Evolutionary conservation across 2,113 vertebrate genomes (phyloP).

Genomic region (Struthidea cinerea): DNA sequence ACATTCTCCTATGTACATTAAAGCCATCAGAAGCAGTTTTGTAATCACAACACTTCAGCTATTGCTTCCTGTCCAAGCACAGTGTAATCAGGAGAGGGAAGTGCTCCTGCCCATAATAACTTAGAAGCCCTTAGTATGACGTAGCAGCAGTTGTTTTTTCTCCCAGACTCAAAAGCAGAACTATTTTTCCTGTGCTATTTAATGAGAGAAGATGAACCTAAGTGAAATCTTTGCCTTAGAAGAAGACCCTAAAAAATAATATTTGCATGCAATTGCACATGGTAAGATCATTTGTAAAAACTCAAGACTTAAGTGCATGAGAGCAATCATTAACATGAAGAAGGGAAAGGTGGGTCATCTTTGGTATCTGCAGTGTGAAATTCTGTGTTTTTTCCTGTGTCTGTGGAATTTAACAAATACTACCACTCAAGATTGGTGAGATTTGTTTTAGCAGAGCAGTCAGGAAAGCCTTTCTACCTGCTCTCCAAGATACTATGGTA

Average conservation of each 20-base stretch:
- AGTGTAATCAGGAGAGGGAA: background rate
- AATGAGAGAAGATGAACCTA: background rate
- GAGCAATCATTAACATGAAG: background rate
- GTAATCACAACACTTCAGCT: background rate
- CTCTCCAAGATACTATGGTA: background rate
- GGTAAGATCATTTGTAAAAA: background rate
- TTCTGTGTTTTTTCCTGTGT: background rate
- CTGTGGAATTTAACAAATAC: constrained; percentile 12
- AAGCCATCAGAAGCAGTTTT: background rate
- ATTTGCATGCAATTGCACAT: background rate
- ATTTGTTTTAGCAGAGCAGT: background rate
- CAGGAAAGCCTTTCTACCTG: background rate
- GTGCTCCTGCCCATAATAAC: background rate
- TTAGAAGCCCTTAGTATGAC: background rate
- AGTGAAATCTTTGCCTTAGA: background rate
- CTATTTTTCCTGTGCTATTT: background rate
- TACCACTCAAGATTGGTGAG: background rate
- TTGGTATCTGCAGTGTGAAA: background rate
- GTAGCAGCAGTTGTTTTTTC: background rate
- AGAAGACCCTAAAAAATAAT: background rate
- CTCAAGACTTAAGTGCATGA: background rate
- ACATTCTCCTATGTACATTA: background rate
- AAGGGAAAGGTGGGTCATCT: background rate
- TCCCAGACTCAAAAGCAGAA: background rate
- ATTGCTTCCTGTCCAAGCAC: background rate